A percentile compares a stretch with the other conserved stretches of the same genome.
Evolutionary conservation across 2,113 vertebrate species (phyloP).

Genomic region (Neodontobutis hainanensis): DNA sequence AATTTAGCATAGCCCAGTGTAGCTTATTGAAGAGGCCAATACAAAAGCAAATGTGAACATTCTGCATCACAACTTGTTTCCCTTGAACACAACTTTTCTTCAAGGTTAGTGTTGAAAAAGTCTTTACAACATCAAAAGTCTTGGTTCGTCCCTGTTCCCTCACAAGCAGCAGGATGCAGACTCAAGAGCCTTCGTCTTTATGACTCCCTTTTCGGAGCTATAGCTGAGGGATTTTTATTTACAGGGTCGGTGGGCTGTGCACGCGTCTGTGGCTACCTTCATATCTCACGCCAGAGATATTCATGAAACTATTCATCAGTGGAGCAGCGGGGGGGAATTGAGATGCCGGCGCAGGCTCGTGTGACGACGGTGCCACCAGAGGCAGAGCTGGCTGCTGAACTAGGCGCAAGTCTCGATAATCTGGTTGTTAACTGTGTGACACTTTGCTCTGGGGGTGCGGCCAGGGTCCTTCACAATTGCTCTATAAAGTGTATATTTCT

Average conservation of each 20-base stretch:
- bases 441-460: neutral
- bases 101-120: conserved; percentile 6
- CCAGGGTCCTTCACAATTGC: too few relatives aligned
- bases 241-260: conserved; percentile 31
- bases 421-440: conserved; percentile 13
- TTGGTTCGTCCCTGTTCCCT: conserved; percentile 7
- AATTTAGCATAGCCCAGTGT: too few relatives aligned
- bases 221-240: conserved; percentile 38
- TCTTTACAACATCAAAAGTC: conserved; percentile 5
- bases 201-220: conserved; percentile 11
- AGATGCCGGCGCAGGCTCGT: conserved; percentile 30
- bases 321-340: conserved; percentile 32
- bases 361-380: conserved; percentile 11
- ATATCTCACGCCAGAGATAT: conserved; percentile 40
- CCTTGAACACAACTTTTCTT: neutral
- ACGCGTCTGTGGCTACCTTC: conserved; percentile 26
- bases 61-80: neutral
- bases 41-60: neutral
- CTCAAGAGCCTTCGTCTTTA: conserved; percentile 19
- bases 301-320: conserved; percentile 56
- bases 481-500: too few relatives aligned
- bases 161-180: conserved; percentile 8
- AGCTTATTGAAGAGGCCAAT: too few relatives aligned
- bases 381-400: neutral
- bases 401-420: conserved; percentile 16